Percentiles rank a stretch among this genome's conserved stretches.
These are phyloP conservation scores for Lasioglossum pauxillum DNA, from an alignment of 2,888 invertebrate genomes.

Conservation along the genomic window DNA sequence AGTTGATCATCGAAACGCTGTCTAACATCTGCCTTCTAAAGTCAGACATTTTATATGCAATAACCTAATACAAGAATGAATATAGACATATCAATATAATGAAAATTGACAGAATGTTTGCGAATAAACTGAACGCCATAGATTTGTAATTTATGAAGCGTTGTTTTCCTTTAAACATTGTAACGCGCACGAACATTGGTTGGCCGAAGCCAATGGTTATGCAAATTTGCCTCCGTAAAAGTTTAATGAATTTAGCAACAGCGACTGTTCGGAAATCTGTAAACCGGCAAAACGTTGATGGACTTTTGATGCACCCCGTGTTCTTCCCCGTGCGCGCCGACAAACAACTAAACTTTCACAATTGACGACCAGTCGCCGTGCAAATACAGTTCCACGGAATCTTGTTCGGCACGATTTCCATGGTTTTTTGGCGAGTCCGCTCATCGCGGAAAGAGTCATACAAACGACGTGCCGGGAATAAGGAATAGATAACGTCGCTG, in stretches of 20 bases:
- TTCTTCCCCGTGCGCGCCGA: conserved; percentile 38
- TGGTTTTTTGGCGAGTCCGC: conserved; percentile 55
- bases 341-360: conserved; percentile 62
- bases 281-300: conserved; percentile 1
- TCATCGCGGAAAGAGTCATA: conserved; percentile 49
- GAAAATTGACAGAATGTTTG: too few species aligned
- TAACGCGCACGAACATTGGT: background rate
- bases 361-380: conserved; percentile 43
- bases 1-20: too few species aligned
- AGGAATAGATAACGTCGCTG: conserved; percentile 59
- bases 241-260: background rate
- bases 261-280: background rate
- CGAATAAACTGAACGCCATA: too few species aligned
- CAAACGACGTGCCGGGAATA: conserved; percentile 62
- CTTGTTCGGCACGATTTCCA: conserved; percentile 54
- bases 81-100: too few species aligned
- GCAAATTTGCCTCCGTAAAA: background rate
- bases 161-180: background rate
- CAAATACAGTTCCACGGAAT: conserved; percentile 53
- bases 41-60: too few species aligned
- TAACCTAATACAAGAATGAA: too few species aligned
- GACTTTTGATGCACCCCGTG: conserved; percentile 37
- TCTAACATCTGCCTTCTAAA: too few species aligned
- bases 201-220: background rate
- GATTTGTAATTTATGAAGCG: background rate